A percentile compares a stretch with the other conserved stretches of the same genome.
Conservation (phyloP, 2,888 invertebrate species). For the Rhingia rostrata region DNA sequence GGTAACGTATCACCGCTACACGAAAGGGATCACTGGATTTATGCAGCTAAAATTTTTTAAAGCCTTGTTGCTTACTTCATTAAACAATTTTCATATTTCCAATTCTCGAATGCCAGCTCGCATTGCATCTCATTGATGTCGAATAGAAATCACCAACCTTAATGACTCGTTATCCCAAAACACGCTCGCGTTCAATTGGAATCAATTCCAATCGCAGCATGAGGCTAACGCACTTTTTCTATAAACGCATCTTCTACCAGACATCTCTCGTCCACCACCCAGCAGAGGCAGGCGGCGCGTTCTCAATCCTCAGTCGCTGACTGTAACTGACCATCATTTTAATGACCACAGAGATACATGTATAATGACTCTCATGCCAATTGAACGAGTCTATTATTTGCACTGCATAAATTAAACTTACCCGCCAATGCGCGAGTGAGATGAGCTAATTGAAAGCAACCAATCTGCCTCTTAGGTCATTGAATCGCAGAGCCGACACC, state of each 20-base stretch:
- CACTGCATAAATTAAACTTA: constrained; percentile 65
- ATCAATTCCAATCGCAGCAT: constrained; percentile 53
- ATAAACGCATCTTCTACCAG: constrained; percentile 36
- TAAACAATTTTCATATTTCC: no score
- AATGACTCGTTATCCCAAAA: constrained; percentile 14
- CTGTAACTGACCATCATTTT: constrained; percentile 23
- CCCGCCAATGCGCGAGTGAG: constrained; percentile 24
- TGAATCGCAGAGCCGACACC: constrained; percentile 58
- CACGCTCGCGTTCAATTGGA: constrained; percentile 17
- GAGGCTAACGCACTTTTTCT: constrained; percentile 38
- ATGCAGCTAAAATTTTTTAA: no score
- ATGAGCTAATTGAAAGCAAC: constrained; percentile 63
- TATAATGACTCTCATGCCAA: constrained; percentile 64
- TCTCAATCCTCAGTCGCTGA: background rate
- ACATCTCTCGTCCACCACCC: constrained; percentile 4
- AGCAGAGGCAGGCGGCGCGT: background rate
- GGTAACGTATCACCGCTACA: no score
- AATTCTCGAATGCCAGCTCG: background rate
- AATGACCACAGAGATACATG: constrained; percentile 22
- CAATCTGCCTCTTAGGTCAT: constrained; percentile 60
- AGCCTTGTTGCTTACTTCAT: no score
- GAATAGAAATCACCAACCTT: background rate
- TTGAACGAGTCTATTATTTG: constrained; percentile 70
- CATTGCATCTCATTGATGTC: background rate
- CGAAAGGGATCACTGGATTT: no score